phyloP scores from a whole-genome alignment of 2,888 invertebrate genomes.

The Halictus ligatus region DNA sequence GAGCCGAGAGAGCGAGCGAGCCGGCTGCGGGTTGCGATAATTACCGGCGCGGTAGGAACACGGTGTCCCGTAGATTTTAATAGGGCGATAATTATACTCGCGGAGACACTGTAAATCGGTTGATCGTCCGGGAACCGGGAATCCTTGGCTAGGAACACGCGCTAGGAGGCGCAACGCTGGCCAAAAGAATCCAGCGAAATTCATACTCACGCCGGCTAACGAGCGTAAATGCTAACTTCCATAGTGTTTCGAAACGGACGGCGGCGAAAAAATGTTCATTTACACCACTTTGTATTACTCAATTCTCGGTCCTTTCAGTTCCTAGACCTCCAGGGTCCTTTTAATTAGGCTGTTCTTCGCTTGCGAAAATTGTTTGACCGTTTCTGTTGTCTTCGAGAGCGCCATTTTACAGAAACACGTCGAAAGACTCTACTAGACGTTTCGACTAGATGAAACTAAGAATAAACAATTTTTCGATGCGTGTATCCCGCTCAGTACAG shows the following conservation, averaged over 20 bases:
- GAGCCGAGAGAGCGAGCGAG: background rate
- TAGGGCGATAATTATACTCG: slow-evolving; percentile 60
- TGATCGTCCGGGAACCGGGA: slow-evolving; percentile 52
- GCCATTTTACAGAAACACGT: too few relatives aligned
- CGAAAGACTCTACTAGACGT: too few relatives aligned
- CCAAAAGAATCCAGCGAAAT: slow-evolving; percentile 28
- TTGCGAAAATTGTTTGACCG: background rate
- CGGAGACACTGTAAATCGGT: slow-evolving; percentile 62
- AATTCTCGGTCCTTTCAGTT: background rate
- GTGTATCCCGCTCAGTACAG: too few relatives aligned
- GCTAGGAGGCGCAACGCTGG: background rate
- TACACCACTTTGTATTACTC: background rate
- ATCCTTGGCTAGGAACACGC: slow-evolving; percentile 17
- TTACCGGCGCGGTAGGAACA: slow-evolving; percentile 16
- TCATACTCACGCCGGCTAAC: slow-evolving; percentile 55
- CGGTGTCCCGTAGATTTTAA: slow-evolving; percentile 20
- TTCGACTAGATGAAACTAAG: too few relatives aligned
- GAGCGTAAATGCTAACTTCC: slow-evolving; percentile 42
- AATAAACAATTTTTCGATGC: too few relatives aligned
- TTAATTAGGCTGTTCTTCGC: background rate
- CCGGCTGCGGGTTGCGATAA: slow-evolving; percentile 5
- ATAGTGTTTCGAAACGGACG: background rate
- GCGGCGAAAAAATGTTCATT: background rate
- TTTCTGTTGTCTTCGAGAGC: too few relatives aligned
- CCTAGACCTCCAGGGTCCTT: background rate